phyloP scores from a whole-genome alignment of 2,888 invertebrate genomes.

The Idaea straminata region DNA sequence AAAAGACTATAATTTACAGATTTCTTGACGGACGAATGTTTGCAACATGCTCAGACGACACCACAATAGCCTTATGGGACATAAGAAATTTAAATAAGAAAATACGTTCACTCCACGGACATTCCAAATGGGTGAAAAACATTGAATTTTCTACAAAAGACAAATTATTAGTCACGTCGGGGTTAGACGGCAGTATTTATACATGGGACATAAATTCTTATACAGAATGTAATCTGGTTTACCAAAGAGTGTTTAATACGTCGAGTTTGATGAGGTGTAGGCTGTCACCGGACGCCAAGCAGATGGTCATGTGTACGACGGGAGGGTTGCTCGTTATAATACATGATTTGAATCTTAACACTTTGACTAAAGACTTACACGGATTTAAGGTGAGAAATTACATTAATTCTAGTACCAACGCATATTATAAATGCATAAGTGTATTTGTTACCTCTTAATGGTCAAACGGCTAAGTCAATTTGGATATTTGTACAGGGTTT shows the following conservation, averaged over 20 bases:
- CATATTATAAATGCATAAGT: not conserved
- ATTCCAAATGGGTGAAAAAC: slow-evolving; percentile 98
- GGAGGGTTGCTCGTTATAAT: slow-evolving; percentile 94
- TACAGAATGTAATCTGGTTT: slow-evolving; percentile 87
- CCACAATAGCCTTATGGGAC: slow-evolving; percentile 96
- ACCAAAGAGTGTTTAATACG: slow-evolving; percentile 92
- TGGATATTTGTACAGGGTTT: too few species aligned
- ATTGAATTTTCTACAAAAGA: slow-evolving; percentile 94
- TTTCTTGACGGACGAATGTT: slow-evolving; percentile 93
- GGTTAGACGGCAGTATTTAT: slow-evolving; percentile 95
- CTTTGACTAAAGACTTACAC: slow-evolving; percentile 88
- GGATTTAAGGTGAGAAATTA: slow-evolving; percentile 86
- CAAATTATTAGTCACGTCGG: slow-evolving; percentile 92
- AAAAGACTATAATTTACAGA: slow-evolving; percentile 63
- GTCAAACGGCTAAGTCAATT: too few species aligned
- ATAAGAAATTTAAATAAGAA: slow-evolving; percentile 89
- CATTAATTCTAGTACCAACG: not conserved
- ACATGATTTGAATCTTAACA: slow-evolving; percentile 91
- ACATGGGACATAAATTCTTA: slow-evolving; percentile 96
- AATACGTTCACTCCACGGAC: slow-evolving; percentile 89
- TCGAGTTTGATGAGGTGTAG: slow-evolving; percentile 93
- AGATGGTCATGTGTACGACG: slow-evolving; percentile 94
- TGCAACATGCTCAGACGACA: slow-evolving; percentile 97
- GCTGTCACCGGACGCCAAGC: slow-evolving; percentile 90
- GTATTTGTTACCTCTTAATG: not conserved